Evolutionary conservation across 2,888 invertebrate species (phyloP).

Genomic region (Podotricha telesiphe): DNA sequence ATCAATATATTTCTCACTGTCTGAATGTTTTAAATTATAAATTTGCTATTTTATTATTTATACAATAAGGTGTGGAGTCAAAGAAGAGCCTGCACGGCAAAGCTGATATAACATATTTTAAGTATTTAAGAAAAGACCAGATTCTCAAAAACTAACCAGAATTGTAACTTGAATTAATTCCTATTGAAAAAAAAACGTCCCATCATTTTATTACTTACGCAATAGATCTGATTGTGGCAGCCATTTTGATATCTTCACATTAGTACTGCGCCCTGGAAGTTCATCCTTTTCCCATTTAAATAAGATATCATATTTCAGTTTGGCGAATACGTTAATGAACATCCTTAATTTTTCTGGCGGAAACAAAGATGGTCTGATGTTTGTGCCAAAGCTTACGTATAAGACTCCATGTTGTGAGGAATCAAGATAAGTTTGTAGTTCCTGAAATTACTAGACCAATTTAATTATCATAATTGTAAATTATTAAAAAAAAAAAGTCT

Average conservation of each 20-base stretch:
- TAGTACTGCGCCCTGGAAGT: constrained; percentile 51
- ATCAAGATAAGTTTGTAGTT: constrained; percentile 62
- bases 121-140: no score
- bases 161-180: no score
- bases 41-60: no score
- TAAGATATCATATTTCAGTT: constrained; percentile 66
- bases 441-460: constrained; percentile 49
- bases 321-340: constrained; percentile 60
- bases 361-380: constrained; percentile 57
- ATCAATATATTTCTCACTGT: no score
- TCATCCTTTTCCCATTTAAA: constrained; percentile 60
- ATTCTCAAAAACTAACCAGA: no score
- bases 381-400: constrained; percentile 73
- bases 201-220: constrained; percentile 49
- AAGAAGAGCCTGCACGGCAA: no score
- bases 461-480: background rate
- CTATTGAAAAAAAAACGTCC: no score
- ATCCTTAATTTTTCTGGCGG: constrained; percentile 55
- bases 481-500: constrained; percentile 4
- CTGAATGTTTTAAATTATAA: no score
- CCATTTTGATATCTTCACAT: constrained; percentile 67
- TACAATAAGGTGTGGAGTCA: no score
- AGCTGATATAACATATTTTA: no score
- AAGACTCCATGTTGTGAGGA: constrained; percentile 66
- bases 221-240: constrained; percentile 63